Evolutionary conservation across 2,888 invertebrate genomes (phyloP).

Genomic region (Parelbella ahira): DNA sequence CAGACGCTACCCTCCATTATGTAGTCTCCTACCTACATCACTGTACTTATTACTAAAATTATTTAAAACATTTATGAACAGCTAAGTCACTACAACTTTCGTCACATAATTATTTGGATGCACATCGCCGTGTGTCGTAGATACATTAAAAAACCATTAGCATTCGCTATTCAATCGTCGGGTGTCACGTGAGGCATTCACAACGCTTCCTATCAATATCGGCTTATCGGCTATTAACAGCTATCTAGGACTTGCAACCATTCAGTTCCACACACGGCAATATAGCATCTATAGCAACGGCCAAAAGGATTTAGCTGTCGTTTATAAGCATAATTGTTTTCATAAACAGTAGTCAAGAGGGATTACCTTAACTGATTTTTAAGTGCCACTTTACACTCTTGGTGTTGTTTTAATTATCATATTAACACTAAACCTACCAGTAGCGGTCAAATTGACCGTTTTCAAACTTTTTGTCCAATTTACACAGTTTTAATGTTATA

Average conservation of each 20-base stretch:
- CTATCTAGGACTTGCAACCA: not conserved
- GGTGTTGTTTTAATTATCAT: too few species aligned
- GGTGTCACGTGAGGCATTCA: slow-evolving; percentile 7
- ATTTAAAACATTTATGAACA: too few species aligned
- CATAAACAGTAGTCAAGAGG: slow-evolving; percentile 1
- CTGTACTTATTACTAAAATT: not conserved
- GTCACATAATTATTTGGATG: not conserved
- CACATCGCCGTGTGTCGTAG: not conserved
- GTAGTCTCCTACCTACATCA: too few species aligned
- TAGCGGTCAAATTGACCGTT: too few species aligned
- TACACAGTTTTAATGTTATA: too few species aligned
- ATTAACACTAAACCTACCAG: too few species aligned
- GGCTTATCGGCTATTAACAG: slow-evolving; percentile 9
- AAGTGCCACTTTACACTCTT: not conserved
- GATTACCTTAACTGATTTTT: slow-evolving; percentile 11
- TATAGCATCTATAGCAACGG: too few species aligned
- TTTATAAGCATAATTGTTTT: not conserved
- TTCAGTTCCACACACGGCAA: not conserved
- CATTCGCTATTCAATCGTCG: slow-evolving; percentile 3
- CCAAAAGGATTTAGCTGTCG: too few species aligned
- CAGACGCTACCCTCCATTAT: too few species aligned
- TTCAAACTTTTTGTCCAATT: too few species aligned
- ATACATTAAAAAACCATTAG: slow-evolving; percentile 16
- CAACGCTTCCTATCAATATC: slow-evolving; percentile 18
- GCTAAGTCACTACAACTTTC: too few species aligned